Evolutionary conservation across 1,140 invertebrate genomes (phyloP).

Genomic region (Latrodectus geometricus): DNA sequence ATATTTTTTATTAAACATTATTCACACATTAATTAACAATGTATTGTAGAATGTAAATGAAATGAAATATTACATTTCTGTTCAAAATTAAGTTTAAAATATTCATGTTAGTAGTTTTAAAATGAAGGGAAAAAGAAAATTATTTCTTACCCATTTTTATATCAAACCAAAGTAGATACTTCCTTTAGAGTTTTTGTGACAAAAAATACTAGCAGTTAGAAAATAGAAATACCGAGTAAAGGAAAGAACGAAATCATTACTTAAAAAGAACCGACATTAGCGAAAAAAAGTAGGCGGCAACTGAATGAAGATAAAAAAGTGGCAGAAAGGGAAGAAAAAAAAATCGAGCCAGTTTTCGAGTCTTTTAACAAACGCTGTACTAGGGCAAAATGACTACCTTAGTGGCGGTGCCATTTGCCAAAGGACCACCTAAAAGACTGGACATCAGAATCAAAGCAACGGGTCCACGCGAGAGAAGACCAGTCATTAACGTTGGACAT

Average conservation of each 20-base stretch:
- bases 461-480: slow-evolving; percentile 13
- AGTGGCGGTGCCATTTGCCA: slow-evolving; percentile 50
- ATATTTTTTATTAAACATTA: too few relatives aligned
- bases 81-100: too few relatives aligned
- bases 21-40: too few relatives aligned
- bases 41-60: too few relatives aligned
- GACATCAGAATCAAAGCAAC: slow-evolving; percentile 1
- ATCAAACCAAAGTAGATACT: neutral
- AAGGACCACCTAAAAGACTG: slow-evolving; percentile 45
- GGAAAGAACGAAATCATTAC: slow-evolving; percentile 33
- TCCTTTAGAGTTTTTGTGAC: neutral
- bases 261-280: slow-evolving; percentile 19
- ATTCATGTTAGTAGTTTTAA: too few relatives aligned
- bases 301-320: neutral
- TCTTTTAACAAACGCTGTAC: slow-evolving; percentile 30
- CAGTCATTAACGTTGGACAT: slow-evolving; percentile 42
- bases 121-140: neutral
- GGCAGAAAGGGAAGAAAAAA: slow-evolving; percentile 5
- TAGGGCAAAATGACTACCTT: slow-evolving; percentile 52
- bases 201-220: neutral
- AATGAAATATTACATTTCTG: too few relatives aligned
- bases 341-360: slow-evolving; percentile 15
- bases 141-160: slow-evolving; percentile 26
- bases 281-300: neutral
- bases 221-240: slow-evolving; percentile 30